Base-by-base conservation (phyloP, 1,140 invertebrate species). In the Drosophila mayri region DNA sequence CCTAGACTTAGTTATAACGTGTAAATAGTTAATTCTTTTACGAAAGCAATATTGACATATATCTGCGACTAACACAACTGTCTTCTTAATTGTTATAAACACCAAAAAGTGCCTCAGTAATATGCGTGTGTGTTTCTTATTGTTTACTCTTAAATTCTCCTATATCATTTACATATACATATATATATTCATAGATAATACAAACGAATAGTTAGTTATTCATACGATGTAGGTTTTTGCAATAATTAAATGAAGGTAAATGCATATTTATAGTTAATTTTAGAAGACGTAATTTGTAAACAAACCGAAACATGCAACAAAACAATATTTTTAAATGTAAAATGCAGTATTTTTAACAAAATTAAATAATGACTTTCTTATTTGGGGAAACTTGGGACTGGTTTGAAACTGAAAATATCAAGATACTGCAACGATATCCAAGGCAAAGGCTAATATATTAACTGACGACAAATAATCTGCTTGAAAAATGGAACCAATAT, bases 51-150 rank as follows among this genome's bases (percentile, higher is more conserved):
- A 75, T 71, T 60, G 46, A 74, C 49, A 32, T 65, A 43, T 32
- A 76, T 68, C 47, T 73, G 55, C 57, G 61, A 72, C 44, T 79
- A 73, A 81, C 76, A 79, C 65, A 72, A 84, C 49, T 81, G 41
- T 84, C 55, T 80, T 85, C 70, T 83, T 70, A 65, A 90, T 85
- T 85, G 85, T 90, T 90, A 90, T 81, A 79, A 90, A 84, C 85
- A 90, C 85, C 85, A 84, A 90, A 86, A 90, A 90, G 85, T 90
- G 85, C 85, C 85, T 90, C 85, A 85, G 67, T 88, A 88, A 81
- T 81, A 73, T 68, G 66, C 75, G 67, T 79, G 64, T 80, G 65
- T 82, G 47, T 50, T 50, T 50, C 67, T 81, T 60, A 76, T 78
- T 71, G 77, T 79, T 79, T 79, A 64, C 43, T 52, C 52, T 55